These are phyloP conservation scores for Oxyteleia sp. DNA, from an alignment of 2,888 invertebrate genomes.

Conservation along the genomic window DNA sequence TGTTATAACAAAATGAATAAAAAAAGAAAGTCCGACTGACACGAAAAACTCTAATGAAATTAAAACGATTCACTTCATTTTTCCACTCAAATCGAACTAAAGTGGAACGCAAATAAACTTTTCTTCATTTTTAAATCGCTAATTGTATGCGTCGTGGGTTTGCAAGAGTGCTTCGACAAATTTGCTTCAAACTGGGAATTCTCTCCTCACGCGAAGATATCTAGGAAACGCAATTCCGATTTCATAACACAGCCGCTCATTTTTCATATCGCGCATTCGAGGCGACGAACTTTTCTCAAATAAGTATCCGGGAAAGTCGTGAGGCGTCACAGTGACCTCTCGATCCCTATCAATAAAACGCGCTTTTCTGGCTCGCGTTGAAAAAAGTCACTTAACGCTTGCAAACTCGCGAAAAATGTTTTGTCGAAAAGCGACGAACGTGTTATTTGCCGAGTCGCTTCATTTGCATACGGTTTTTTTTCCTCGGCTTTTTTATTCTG, in stretches of 20 bases:
- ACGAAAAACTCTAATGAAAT: too few relatives aligned
- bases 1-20: too few relatives aligned
- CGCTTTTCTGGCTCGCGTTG: constrained; percentile 10
- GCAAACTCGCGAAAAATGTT: constrained; percentile 22
- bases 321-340: constrained; percentile 61
- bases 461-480: constrained; percentile 30
- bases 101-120: too few relatives aligned
- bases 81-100: too few relatives aligned
- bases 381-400: constrained; percentile 23
- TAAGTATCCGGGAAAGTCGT: constrained; percentile 56
- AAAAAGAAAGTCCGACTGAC: too few relatives aligned
- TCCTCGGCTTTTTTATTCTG: neutral
- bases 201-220: constrained; percentile 1
- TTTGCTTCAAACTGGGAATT: neutral
- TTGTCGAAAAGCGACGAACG: constrained; percentile 12
- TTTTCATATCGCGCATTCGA: constrained; percentile 49
- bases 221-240: constrained; percentile 33
- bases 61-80: too few relatives aligned
- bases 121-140: too few relatives aligned
- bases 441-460: constrained; percentile 31
- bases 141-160: too few relatives aligned
- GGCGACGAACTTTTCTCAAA: constrained; percentile 40
- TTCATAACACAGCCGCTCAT: constrained; percentile 41
- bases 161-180: too few relatives aligned
- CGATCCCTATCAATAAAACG: constrained; percentile 58